These are phyloP conservation scores for Nephila pilipes DNA, from an alignment of 1,140 invertebrate genomes.

Conservation along the genomic window DNA sequence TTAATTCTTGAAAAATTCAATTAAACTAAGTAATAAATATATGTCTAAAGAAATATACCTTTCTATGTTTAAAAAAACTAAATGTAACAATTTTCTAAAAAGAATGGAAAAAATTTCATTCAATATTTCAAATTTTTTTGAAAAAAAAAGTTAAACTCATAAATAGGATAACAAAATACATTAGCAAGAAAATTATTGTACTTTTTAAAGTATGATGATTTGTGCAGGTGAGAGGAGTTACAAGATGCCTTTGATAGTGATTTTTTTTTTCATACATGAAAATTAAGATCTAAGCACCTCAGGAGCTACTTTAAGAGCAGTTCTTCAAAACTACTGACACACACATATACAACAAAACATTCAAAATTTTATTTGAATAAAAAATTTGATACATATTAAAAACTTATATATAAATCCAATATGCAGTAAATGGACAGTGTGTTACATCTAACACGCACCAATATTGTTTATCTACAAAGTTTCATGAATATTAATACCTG, in stretches of 20 bases:
- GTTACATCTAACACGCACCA: conserved; percentile 7
- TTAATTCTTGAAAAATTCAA: too few relatives aligned
- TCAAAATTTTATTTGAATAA: neutral
- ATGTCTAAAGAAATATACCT: too few relatives aligned
- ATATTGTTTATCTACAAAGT: neutral
- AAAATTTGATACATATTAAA: neutral
- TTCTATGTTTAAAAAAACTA: too few relatives aligned
- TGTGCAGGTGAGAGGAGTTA: neutral
- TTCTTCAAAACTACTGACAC: neutral
- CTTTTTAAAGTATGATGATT: neutral
- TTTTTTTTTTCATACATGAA: neutral
- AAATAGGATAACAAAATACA: too few relatives aligned
- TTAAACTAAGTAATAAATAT: too few relatives aligned
- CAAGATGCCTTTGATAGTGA: neutral
- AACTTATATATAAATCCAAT: neutral
- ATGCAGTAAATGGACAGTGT: conserved; percentile 7
- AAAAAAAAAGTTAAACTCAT: too few relatives aligned
- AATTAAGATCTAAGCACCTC: neutral
- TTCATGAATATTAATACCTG: neutral
- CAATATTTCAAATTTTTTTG: too few relatives aligned
- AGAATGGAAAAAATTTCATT: too few relatives aligned
- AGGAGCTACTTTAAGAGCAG: neutral
- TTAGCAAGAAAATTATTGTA: neutral
- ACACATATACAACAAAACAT: neutral
- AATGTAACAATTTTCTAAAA: too few relatives aligned